Evolutionary conservation across 2,888 invertebrate genomes (phyloP).

Genomic region (Trissolcus japonicus): DNA sequence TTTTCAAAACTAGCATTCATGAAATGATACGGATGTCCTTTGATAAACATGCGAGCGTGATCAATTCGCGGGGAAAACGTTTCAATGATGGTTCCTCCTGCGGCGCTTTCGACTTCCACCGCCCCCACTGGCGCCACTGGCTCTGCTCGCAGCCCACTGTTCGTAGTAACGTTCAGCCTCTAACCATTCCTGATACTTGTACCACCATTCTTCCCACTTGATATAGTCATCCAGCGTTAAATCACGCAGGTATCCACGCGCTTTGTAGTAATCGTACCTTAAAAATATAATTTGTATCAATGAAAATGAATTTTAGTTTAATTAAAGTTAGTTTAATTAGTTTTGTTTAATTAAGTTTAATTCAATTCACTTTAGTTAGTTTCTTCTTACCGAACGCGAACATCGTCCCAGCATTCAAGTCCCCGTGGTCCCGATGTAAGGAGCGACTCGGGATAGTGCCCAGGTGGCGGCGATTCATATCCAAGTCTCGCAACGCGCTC

Average conservation of each 20-base stretch:
- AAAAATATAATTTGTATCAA: background rate
- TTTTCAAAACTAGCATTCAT: no score
- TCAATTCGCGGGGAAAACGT: background rate
- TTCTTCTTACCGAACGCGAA: constrained; percentile 81
- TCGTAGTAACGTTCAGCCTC: constrained; percentile 88
- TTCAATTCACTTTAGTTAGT: no score
- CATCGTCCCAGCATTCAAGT: constrained; percentile 91
- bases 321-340: no score
- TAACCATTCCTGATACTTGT: constrained; percentile 93
- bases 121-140: constrained; percentile 73
- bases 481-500: constrained; percentile 78
- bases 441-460: constrained; percentile 88
- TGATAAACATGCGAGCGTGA: no score
- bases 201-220: constrained; percentile 97
- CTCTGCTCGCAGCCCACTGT: constrained; percentile 79
- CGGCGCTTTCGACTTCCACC: constrained; percentile 60
- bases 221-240: constrained; percentile 88
- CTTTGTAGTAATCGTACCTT: constrained; percentile 90
- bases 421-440: constrained; percentile 84
- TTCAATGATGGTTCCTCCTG: constrained; percentile 40
- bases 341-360: background rate
- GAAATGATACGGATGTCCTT: no score
- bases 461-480: constrained; percentile 80
- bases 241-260: constrained; percentile 89
- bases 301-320: background rate